These are phyloP conservation scores for Cerastis rubricosa DNA, from an alignment of 2,888 invertebrate genomes.

Conservation along the genomic window DNA sequence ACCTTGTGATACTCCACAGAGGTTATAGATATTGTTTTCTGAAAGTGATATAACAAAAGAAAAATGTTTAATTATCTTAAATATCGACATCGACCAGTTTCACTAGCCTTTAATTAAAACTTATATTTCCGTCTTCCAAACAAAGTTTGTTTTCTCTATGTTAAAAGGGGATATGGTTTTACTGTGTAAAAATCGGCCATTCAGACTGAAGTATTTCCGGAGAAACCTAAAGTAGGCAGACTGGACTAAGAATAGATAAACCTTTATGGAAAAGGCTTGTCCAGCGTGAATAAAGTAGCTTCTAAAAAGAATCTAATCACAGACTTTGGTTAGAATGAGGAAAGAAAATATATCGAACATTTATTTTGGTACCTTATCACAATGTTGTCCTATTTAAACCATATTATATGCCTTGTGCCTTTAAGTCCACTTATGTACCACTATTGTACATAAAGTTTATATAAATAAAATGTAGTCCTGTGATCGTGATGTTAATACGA, in stretches of 20 bases:
- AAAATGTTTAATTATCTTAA: too few species aligned
- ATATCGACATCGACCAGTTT: background rate
- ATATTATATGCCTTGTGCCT: too few species aligned
- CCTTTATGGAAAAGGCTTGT: background rate
- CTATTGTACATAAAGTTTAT: too few species aligned
- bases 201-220: background rate
- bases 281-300: background rate
- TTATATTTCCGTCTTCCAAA: background rate
- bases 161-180: background rate
- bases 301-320: too few species aligned
- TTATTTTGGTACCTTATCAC: too few species aligned
- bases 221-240: background rate
- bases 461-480: background rate
- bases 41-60: background rate
- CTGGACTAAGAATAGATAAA: slow-evolving; percentile 14
- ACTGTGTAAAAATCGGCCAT: background rate
- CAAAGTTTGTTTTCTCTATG: background rate
- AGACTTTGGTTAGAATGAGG: background rate
- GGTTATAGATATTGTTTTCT: background rate
- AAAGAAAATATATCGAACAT: background rate
- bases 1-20: background rate
- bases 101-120: background rate
- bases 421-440: too few species aligned
- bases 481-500: background rate
- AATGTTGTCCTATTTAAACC: too few species aligned